Evolutionary conservation across 2,888 invertebrate species (phyloP).

Genomic region (Plebejus anna): DNA sequence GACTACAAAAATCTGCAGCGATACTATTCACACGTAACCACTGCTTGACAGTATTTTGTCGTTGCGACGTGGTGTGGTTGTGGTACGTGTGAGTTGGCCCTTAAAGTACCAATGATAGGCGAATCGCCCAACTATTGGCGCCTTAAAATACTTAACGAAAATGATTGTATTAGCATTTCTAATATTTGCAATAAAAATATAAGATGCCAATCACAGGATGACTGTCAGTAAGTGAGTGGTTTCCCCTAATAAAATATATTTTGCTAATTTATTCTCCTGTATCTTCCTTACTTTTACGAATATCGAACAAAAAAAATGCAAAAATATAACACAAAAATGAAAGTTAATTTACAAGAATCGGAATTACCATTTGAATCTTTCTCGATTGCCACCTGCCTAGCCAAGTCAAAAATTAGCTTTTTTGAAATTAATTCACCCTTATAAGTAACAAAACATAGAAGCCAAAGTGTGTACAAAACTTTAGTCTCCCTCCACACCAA

Average conservation of each 20-base stretch:
- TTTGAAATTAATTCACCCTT: constrained; percentile 46
- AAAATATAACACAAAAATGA: no score
- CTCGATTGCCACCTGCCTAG: constrained; percentile 22
- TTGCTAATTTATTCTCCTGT: not conserved
- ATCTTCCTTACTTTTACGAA: not conserved
- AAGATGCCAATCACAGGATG: not conserved
- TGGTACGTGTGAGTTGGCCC: no score
- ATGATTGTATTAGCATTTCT: no score
- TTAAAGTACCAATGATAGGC: no score
- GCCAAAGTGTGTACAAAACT: constrained; percentile 49
- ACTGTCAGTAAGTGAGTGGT: not conserved
- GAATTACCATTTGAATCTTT: not conserved
- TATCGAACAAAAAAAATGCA: not conserved
- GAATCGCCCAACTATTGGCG: no score
- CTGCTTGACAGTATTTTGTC: no score
- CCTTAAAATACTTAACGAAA: no score
- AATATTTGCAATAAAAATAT: no score
- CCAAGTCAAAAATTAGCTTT: constrained; percentile 44
- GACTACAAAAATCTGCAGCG: no score
- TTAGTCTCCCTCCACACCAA: constrained; percentile 53
- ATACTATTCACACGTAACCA: no score
- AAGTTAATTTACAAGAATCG: not conserved
- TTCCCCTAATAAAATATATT: not conserved
- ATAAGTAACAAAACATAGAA: constrained; percentile 47
- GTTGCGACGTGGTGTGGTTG: no score